Evolutionary conservation across 2,797 vertebrate species (phyloP).

Genomic region (Anabas testudineus): DNA sequence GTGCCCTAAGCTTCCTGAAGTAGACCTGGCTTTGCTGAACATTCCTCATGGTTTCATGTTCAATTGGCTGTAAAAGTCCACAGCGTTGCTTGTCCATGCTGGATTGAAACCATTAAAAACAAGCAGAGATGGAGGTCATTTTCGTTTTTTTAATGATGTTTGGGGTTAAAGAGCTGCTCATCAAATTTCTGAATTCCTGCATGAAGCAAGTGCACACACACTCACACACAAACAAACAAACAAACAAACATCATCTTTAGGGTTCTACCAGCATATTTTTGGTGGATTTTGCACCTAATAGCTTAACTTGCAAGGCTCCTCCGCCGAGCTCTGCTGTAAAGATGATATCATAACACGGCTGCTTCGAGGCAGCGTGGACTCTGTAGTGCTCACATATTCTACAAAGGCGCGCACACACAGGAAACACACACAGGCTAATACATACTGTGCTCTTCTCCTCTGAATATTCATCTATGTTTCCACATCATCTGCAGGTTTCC

Average conservation of each 20-base stretch:
- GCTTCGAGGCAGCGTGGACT: constrained; percentile 52
- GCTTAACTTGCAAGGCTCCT: constrained; percentile 57
- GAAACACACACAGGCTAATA: constrained; percentile 55
- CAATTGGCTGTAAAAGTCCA: constrained; percentile 78
- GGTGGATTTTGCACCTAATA: constrained; percentile 66
- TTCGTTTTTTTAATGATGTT: constrained; percentile 31
- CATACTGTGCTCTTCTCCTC: constrained; percentile 68
- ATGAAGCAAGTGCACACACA: neutral
- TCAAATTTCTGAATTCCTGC: constrained; percentile 23
- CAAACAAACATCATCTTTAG: constrained; percentile 21
- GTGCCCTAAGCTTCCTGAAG: constrained; percentile 67
- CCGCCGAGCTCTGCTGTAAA: constrained; percentile 48
- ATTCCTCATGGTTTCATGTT: constrained; percentile 80
- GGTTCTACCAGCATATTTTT: neutral
- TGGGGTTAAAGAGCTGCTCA: constrained; percentile 12
- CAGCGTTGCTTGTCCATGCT: constrained; percentile 61
- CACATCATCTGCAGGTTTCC: constrained; percentile 83
- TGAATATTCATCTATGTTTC: constrained; percentile 86
- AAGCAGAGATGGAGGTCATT: constrained; percentile 47
- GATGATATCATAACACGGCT: constrained; percentile 67
- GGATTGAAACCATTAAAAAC: constrained; percentile 61
- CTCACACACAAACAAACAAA: constrained; percentile 1
- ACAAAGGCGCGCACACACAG: constrained; percentile 49
- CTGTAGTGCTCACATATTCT: constrained; percentile 35
- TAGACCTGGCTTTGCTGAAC: constrained; percentile 64